These are phyloP conservation scores for Eriocheir sinensis DNA, from an alignment of 1,140 invertebrate species.

Conservation along the genomic window DNA sequence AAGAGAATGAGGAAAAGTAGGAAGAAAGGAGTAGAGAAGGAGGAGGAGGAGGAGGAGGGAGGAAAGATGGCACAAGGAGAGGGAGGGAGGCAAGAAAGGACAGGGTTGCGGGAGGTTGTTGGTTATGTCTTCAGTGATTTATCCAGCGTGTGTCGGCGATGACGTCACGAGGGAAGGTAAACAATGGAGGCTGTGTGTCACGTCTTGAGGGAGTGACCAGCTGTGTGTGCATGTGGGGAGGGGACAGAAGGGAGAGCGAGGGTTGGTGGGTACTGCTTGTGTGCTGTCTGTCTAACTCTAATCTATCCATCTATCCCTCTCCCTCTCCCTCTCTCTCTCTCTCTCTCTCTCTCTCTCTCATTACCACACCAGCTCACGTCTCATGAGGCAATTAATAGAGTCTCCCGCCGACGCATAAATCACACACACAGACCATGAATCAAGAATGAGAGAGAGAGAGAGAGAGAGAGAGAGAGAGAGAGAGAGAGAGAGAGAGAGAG, in stretches of 20 bases:
- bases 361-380: neutral
- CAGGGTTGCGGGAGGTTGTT: neutral
- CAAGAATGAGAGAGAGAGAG: conserved; percentile 20
- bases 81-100: neutral
- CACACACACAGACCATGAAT: conserved; percentile 24
- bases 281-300: neutral
- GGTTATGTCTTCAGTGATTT: neutral
- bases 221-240: too few species aligned
- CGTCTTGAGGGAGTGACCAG: too few species aligned
- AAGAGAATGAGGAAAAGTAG: too few species aligned
- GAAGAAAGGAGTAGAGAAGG: neutral
- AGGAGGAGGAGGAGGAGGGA: conserved; percentile 14
- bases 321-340: neutral
- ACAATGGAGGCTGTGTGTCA: conserved; percentile 1
- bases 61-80: neutral
- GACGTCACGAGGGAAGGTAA: neutral
- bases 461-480: too few species aligned
- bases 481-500: too few species aligned
- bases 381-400: conserved; percentile 29
- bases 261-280: too few species aligned
- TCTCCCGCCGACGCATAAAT: neutral
- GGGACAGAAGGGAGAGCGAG: too few species aligned
- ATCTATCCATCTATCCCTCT: neutral
- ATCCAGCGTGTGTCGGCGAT: neutral
- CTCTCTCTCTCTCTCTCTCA: neutral